Evolutionary conservation across 2,113 vertebrate species (phyloP), one percentile per base, ranked within the genome.

Genomic region (Nerophis ophidion): DNA sequence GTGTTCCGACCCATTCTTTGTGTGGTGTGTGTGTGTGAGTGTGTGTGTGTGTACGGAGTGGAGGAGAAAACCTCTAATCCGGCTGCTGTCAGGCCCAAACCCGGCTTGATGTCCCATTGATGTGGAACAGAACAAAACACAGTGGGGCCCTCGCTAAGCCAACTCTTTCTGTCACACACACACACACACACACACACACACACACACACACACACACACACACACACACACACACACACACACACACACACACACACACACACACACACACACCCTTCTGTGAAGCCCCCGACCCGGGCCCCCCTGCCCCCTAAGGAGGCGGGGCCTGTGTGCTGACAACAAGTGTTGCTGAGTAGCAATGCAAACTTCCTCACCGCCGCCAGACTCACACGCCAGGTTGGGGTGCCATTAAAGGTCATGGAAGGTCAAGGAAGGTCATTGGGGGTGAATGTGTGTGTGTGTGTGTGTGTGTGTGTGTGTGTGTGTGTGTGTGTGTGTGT

Each of bases 131-230:
- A 87, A 88, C 92, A 90, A 93, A 94, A 93, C 93, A 92, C 85
- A 89, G 88, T 56, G 54, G 92, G 91, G 91, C 92, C 84, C 92
- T 93, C 80, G 13, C 91, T 93, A 92, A 92, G 92, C 93, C 89
- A 89, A 88, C 84, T 89, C 87, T 76, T 49, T 60, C 66, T 74
- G 75, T 57, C 61, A 61, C 86, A 76, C 77, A 88, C 74, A 80
- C 81, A 78, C 85, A 85, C 86, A 82, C 81, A 84, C 85, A 84
- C 70, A 58, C 61, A 57, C 64, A 72, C 56, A 66, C 61, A 63
- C 63, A 57, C 54, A 49, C 65, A 57, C 50, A 65, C 59, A 62
- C 60, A 66, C 51, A 63, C 63, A 55, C 60, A 67, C 48, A 57
- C 62, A 50, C 65, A 60, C 68, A 52, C 70, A 65, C 67, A 42